Conservation (phyloP, 2,888 invertebrate genomes). For the Melikaiella ostensackeni region DNA sequence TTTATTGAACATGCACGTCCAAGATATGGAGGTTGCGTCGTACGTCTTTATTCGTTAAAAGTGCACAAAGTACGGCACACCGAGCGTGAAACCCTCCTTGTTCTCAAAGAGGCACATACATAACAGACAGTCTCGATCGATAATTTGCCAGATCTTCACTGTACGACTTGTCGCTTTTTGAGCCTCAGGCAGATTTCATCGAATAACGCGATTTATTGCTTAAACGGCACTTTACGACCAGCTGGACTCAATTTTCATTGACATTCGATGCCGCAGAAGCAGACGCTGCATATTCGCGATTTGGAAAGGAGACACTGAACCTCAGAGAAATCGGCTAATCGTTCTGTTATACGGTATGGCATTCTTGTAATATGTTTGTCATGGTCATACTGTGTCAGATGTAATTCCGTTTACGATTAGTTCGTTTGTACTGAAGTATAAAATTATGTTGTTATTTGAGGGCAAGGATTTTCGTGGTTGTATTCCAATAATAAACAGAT, state of each 20-base stretch:
- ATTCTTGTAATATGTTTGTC: too few relatives aligned
- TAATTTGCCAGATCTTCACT: too few relatives aligned
- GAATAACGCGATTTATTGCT: slow-evolving; percentile 3
- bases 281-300: not conserved
- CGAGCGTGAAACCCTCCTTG: not conserved
- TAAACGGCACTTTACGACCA: slow-evolving; percentile 18
- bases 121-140: too few relatives aligned
- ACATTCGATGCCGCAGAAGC: too few relatives aligned
- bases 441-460: too few relatives aligned
- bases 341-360: not conserved
- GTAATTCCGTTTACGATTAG: too few relatives aligned
- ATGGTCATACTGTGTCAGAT: too few relatives aligned
- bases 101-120: not conserved
- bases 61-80: not conserved
- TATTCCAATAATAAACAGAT: too few relatives aligned
- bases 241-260: slow-evolving; percentile 2
- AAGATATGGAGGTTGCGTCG: not conserved
- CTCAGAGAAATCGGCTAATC: not conserved
- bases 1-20: not conserved
- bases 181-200: slow-evolving; percentile 14
- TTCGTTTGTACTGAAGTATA: too few relatives aligned
- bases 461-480: too few relatives aligned
- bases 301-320: slow-evolving; percentile 5
- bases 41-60: not conserved
- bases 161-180: not conserved